These are phyloP conservation scores for Scolanthus callimorphus DNA, from an alignment of 92 coral and sea anemone genomes.

Conservation along the genomic window DNA sequence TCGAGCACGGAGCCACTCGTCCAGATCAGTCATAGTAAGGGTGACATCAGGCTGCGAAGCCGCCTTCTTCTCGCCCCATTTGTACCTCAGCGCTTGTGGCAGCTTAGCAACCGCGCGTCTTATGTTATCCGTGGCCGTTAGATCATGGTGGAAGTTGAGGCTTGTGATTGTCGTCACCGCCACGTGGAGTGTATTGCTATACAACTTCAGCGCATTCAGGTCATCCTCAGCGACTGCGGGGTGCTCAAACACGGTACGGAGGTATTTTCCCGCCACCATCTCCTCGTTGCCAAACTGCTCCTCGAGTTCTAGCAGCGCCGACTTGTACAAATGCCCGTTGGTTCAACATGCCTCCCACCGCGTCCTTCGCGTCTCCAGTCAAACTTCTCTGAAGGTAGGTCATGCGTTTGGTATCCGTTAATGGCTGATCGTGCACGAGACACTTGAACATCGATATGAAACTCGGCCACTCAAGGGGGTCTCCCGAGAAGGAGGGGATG, in stretches of 20 bases:
- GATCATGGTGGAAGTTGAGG: constrained; percentile 19
- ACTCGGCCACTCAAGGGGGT: too few species aligned
- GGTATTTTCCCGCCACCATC: constrained; percentile 20
- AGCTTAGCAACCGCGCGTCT: constrained; percentile 37
- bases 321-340: constrained; percentile 55
- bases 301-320: constrained; percentile 47
- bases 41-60: constrained; percentile 17
- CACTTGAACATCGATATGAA: too few species aligned
- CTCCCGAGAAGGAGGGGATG: too few species aligned
- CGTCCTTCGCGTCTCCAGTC: too few species aligned
- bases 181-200: constrained; percentile 37
- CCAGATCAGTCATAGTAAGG: constrained; percentile 28
- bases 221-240: constrained; percentile 26
- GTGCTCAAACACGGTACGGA: constrained; percentile 32
- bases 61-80: constrained; percentile 49
- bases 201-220: constrained; percentile 7
- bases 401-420: too few species aligned
- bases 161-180: constrained; percentile 44
- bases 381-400: too few species aligned
- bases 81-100: constrained; percentile 17
- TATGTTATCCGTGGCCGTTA: constrained; percentile 40
- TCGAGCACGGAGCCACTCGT: constrained; percentile 40
- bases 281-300: constrained; percentile 58
- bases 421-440: too few species aligned
- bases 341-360: constrained; percentile 58